These are phyloP conservation scores for Mus minutoides DNA, from an alignment of 2,797 vertebrate species.

Conservation along the genomic window DNA sequence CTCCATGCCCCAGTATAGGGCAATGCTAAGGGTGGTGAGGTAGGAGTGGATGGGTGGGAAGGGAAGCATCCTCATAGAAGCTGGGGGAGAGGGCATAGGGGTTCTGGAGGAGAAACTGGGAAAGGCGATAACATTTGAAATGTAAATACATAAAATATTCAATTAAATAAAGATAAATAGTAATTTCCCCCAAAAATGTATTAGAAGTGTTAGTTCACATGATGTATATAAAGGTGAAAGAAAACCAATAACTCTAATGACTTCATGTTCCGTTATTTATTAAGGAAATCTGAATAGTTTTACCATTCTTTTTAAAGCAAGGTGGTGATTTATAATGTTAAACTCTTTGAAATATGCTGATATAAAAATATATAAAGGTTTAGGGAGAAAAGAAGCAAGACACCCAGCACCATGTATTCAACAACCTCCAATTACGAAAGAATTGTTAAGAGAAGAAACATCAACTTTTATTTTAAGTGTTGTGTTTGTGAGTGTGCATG, in stretches of 20 bases:
- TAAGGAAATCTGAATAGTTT: not conserved
- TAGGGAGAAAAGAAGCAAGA: not conserved
- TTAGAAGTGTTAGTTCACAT: not conserved
- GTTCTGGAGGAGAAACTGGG: no score
- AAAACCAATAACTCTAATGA: not conserved
- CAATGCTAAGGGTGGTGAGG: no score
- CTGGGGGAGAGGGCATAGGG: no score
- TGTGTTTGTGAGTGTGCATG: not conserved
- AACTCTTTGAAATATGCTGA: not conserved
- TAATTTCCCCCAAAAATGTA: not conserved
- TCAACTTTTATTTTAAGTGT: not conserved
- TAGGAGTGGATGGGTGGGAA: no score
- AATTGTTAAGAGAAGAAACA: not conserved
- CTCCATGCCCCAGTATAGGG: no score
- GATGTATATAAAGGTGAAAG: not conserved
- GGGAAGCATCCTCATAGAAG: no score
- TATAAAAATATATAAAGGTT: not conserved
- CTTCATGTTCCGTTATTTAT: not conserved
- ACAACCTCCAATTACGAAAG: not conserved
- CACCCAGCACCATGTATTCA: not conserved
- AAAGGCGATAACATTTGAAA: no score
- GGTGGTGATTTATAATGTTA: not conserved
- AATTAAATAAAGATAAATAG: not conserved
- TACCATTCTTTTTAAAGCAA: not conserved
- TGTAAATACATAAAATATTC: no score